Evolutionary conservation across 2,113 vertebrate genomes (phyloP), one percentile per base, ranked within the genome.

Genomic region (Chrysemys picta): DNA sequence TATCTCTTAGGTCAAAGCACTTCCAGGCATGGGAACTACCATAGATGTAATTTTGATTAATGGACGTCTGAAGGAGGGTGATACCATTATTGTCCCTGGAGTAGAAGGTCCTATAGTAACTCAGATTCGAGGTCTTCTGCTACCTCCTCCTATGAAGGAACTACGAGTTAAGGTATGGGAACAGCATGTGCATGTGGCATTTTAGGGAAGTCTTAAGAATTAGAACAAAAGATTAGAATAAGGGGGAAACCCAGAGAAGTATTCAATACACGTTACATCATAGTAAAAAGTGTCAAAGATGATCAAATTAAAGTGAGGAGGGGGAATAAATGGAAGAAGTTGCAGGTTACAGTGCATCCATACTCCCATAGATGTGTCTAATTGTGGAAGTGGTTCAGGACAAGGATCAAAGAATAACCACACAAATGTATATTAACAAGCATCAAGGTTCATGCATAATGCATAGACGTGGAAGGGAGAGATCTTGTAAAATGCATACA

Each of bases 41-140:
- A 99, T 99, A 96, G 99, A 99, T 89, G 99, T 99, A 29, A 99
- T 99, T 97, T 96, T 99, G 86, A 99, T 99, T 79, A 99, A 99
- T 17, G 99, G 99, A 0, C 50, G 96, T 2, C 98, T 99, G 95
- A 98, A 98, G 59, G 99, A 99, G 97, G 99, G 99, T 22, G 99
- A 99, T 91, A 99, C 99, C 53, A 99, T 99, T 98, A 99, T 99
- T 59, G 99, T 99, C 57, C 99, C 99, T 2, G 99, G 99, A 29
- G 99, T 99, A 45, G 99, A 99, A 95, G 99, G 99, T 52, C 99
- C 99, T 19, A 99, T 99, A 4, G 99, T 99, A 45, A 99, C 99
- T 8, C 99, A 99, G 98, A 99, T 99, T 87, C 97, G 99, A 97
- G 99, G 99, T 3, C 98, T 99, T 59, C 98, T 99, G 62, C 98